phyloP scores from a whole-genome alignment of 2,797 vertebrate genomes.

The Anguilla pacifica region DNA sequence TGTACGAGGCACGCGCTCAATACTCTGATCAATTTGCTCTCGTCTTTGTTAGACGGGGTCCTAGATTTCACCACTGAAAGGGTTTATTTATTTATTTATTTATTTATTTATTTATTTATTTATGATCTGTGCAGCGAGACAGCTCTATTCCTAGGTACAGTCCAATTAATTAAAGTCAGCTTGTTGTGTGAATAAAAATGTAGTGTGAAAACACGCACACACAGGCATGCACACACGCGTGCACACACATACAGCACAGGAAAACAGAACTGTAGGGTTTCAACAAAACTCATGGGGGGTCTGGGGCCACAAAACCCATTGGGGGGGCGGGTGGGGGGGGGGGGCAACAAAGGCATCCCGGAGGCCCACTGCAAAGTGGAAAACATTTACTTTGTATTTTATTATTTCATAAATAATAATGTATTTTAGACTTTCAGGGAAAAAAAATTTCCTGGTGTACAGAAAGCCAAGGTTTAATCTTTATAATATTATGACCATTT shows the following conservation, averaged over 20 bases:
- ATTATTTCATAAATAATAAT: neutral
- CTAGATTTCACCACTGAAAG: neutral
- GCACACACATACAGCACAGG: constrained; percentile 40
- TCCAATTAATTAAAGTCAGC: neutral
- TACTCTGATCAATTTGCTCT: neutral
- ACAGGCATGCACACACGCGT: neutral
- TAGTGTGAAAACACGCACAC: neutral
- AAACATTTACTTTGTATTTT: neutral
- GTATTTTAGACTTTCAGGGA: neutral
- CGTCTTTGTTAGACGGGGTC: neutral
- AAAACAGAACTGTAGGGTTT: constrained; percentile 53
- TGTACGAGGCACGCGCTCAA: neutral
- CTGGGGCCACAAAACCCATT: neutral
- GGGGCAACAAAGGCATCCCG: neutral
- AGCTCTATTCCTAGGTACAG: neutral
- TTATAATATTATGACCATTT: neutral
- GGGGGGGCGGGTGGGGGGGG: neutral
- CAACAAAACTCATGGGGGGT: neutral
- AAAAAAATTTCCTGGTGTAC: constrained; percentile 28
- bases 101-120: neutral
- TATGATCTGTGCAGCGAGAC: neutral
- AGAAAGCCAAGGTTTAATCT: constrained; percentile 24
- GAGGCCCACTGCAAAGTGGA: neutral
- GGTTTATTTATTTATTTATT: neutral
- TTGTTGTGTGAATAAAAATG: neutral